Evolutionary conservation across 2,888 invertebrate genomes (phyloP), one percentile per base, ranked within the genome.

Genomic region (Papilio protenor): DNA sequence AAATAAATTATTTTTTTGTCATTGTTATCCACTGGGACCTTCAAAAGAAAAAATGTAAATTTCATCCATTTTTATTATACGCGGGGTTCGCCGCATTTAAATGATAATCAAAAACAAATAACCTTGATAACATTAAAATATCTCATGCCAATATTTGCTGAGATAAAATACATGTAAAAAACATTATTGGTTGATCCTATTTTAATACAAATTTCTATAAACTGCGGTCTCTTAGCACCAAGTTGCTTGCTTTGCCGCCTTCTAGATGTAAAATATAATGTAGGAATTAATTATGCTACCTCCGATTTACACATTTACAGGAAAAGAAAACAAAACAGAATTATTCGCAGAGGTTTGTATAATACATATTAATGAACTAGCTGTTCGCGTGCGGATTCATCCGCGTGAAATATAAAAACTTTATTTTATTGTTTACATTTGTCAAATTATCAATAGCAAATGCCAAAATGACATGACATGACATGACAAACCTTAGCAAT

Each of bases 31-130:
- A 40, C 14, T 18, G 66, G 40, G 66, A n/a, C n/a, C 66, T n/a
- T 66, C 40, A 66, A 33, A 66, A n/a, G n/a, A n/a, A 66, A 66
- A 66, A 66, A 64, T 64, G 64, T 64, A 64, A 64, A 66, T 40
- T 66, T 66, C 66, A n/a, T 66, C 66, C 66, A 66, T 4, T 66
- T 33, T 40, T 66, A 40, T 40, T 18, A 40, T 16, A n/a, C 40
- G 11, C 66, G 4, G n/a, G 8, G n/a, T 40, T 40, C 66, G 40
- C 40, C 33, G 64, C 61, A 27, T 59, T 59, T 3, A 27, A 40
- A n/a, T 66, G 11, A 66, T 66, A 66, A 66, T 40, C 66, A 40
- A 40, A 66, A 40, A 18, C 66, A 66, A 64, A 40, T 40, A 66
- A 66, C 18, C 40, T 66, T 66, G 64, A n/a, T 40, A 64, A 33